Evolutionary conservation across 2,113 vertebrate genomes (phyloP), one percentile per base, ranked within the genome.

Genomic region (Cololabis saira): DNA sequence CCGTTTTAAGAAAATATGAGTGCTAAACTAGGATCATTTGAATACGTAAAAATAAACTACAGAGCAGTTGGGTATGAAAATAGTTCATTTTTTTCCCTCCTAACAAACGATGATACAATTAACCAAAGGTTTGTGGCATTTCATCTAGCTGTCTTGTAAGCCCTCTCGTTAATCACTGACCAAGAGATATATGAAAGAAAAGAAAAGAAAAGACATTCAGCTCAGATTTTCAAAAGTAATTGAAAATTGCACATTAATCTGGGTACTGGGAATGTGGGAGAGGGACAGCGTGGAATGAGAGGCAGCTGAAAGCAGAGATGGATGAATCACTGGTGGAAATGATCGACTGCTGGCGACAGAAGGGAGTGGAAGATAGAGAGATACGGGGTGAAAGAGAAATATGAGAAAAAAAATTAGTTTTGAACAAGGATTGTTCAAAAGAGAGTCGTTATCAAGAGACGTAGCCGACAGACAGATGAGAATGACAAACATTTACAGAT

Each of bases 31-130:
- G 89, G 85, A 89, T 88, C 56, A 69, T 95, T 91, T 95, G 90
- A 94, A 93, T 95, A 96, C 92, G 95, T 95, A 96, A 91, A 96
- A 95, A 85, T 90, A 95, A 95, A 95, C 93, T 96, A 96, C 92
- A 95, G 94, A 96, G 95, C 94, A 94, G 92, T 90, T 94, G 92
- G 93, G 90, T 98, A 96, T 95, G 96, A 98, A 98, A 98, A 98
- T 98, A 98, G 94, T 93, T 92, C 27, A 89, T 93, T 94, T 91
- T 89, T 53, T 61, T 14, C 18, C 37, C 24, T 60, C 47, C 58
- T 27, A 56, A 93, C 68, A 83, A 56, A 93, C 68, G 82, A 94
- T 89, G 92, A 83, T 44, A 70, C 41, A 89, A 94, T 83, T 54
- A 91, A 93, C 88, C 91, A 92, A 93, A 44, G 61, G 67, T 64